Evolutionary conservation across 2,888 invertebrate species (phyloP).

Genomic region (Apantesis nais): DNA sequence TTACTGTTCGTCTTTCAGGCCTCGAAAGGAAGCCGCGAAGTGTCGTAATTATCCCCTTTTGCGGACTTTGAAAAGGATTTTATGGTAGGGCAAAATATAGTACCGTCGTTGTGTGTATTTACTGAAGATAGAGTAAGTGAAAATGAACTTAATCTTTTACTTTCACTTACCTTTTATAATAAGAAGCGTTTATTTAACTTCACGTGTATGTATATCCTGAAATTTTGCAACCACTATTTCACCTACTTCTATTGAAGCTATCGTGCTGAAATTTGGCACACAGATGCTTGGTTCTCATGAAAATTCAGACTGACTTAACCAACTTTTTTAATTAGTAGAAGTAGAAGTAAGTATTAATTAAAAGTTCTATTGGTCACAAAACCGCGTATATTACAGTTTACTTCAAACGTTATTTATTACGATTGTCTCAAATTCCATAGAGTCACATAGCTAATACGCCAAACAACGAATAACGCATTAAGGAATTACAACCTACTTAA

Average conservation of each 20-base stretch:
- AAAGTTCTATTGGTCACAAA: neutral
- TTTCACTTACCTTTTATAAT: neutral
- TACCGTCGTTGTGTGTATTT: neutral
- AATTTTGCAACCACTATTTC: too few relatives aligned
- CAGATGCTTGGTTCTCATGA: too few relatives aligned
- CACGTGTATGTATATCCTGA: too few relatives aligned
- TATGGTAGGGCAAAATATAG: conserved; percentile 27
- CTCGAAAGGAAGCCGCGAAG: conserved; percentile 79
- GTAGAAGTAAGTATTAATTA: neutral
- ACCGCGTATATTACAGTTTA: too few relatives aligned
- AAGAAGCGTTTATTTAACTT: too few relatives aligned
- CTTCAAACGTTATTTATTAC: neutral
- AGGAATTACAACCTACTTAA: neutral
- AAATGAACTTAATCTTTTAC: neutral
- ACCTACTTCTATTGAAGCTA: too few relatives aligned
- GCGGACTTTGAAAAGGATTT: conserved; percentile 46
- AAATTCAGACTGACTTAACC: too few relatives aligned
- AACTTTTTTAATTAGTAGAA: too few relatives aligned
- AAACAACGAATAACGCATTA: neutral
- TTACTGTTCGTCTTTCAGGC: conserved; percentile 80
- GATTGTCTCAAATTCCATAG: neutral
- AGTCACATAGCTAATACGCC: neutral
- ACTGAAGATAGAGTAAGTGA: neutral
- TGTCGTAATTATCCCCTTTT: conserved; percentile 77
- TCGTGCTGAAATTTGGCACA: too few relatives aligned